Base-by-base conservation (phyloP, 2,797 vertebrate species). In the Odontamblyopus lacepedii region DNA sequence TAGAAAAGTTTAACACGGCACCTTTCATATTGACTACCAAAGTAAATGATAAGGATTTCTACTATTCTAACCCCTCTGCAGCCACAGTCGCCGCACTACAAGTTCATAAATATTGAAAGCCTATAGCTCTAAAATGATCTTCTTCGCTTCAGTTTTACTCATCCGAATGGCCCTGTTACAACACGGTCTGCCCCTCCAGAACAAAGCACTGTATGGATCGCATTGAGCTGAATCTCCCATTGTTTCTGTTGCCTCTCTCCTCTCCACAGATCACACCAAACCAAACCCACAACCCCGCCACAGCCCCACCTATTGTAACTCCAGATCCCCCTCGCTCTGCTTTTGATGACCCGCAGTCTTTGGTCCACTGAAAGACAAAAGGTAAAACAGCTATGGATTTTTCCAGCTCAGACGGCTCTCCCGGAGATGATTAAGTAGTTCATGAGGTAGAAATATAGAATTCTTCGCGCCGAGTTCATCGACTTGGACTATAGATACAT, bases 331-430 rank as follows among this genome's bases (percentile, higher is more conserved):
- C 73, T 59, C 32, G 51, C 59, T 87, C 76, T 86, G 63, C 79
- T 85, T 93, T 93, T 94, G 92, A 87, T 81, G 92, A 95, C 81
- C 92, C 80, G 90, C 93, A 89, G 79, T 72, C 65, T 69, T 74
- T 64, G 77, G 90, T 15, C 85, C 90, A 93, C 92, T 93, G 92
- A 93, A 92, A 94, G 92, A 93, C 93, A 93, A 94, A 95, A 92
- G 86, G 89, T 91, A 93, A 94, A 94, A 86, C 80, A 84, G 83
- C 83, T 91, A 93, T 93, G 77, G 89, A 92, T 92, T 96, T 95
- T 93, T 84, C 82, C 89, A 91, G 91, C 87, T 75, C 92, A 91
- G 87, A 78, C 90, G 83, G 79, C 90, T 90, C 83, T 89, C 78
- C 81, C 79, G 83, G 65, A 85, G 94, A 94, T 93, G 91, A 95